phyloP scores from a whole-genome alignment of 2,797 vertebrate genomes.

The Xenops minutus region DNA sequence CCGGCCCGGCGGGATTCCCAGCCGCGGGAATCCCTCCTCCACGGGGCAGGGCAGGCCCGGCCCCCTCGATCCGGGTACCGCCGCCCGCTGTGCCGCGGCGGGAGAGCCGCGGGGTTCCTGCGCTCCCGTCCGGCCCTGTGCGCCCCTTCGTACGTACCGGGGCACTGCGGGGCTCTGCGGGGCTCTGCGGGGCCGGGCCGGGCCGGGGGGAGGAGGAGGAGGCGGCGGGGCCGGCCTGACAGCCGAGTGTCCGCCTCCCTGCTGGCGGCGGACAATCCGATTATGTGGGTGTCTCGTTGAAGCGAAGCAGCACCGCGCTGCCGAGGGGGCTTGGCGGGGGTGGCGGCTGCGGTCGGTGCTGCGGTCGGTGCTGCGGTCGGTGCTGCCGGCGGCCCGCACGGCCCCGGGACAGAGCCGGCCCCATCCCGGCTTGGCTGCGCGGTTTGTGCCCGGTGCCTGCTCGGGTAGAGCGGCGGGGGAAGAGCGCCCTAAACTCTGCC shows the following conservation, averaged over 20 bases:
- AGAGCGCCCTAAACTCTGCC: neutral
- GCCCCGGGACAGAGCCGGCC: too few relatives aligned
- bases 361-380: neutral
- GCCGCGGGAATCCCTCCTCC: neutral
- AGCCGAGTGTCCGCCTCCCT: neutral
- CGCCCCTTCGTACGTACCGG: neutral
- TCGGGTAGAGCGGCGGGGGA: neutral
- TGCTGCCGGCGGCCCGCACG: too few relatives aligned
- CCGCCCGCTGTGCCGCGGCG: neutral
- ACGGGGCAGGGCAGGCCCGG: neutral
- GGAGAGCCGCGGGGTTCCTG: neutral
- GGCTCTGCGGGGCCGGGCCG: neutral
- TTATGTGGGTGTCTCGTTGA: neutral
- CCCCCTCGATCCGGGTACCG: slow-evolving; percentile 28
- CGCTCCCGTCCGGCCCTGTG: neutral
- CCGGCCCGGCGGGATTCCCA: neutral
- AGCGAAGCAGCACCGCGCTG: neutral
- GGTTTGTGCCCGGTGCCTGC: neutral
- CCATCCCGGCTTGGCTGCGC: too few relatives aligned
- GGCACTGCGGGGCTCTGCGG: neutral
- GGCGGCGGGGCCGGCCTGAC: neutral
- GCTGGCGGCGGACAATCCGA: neutral
- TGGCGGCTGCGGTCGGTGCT: neutral
- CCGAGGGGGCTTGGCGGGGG: neutral
- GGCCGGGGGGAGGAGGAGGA: neutral